Evolutionary conservation across 2,113 vertebrate genomes (phyloP), one percentile per base, ranked within the genome.

Genomic region (Thamnophis sirtalis): DNA sequence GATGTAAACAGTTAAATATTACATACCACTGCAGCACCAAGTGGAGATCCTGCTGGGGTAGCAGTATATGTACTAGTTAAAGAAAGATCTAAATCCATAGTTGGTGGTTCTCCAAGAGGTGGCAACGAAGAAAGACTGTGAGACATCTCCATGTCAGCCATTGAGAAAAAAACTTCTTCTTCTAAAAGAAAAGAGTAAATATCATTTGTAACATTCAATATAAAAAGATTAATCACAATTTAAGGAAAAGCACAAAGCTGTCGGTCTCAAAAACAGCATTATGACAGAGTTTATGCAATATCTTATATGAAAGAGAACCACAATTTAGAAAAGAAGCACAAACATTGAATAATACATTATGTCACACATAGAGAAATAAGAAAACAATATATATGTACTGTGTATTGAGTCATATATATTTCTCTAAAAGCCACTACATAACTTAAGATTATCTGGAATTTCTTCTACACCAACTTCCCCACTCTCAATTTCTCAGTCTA

Each of bases 81-180:
- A 87, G 99, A 99, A 89, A 99, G 97, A 94, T 99, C 99, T 93
- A 99, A 97, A 97, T 99, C 99, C 95, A 99, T 98, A 7, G 98
- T 98, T 90, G 99, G 98, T 58, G 99, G 99, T 88, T 99, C 99
- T 89, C 99, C 99, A 84, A 99, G 98, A 68, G 99, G 99, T 85
- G 99, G 99, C 85, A 99, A 98, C 33, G 99, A 99, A 1, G 99
- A 99, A 89, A 99, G 97, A 93, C 99, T 99, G 94, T 99, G 99
- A 73, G 99, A 99, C 98, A 99, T 99, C 94, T 99, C 99, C 99
- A 99, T 99, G 95, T 99, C 99, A 68, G 99, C 99, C 99, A 99
- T 99, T 80, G 99, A 99, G 97, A 99, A 99, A 97, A 99, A 99
- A 90, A 99, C 99, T 95, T 99, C 99, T 97, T 99, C 99, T 98